Base-by-base conservation (phyloP, 2,797 vertebrate species). In the Rhodeus uyekii region DNA sequence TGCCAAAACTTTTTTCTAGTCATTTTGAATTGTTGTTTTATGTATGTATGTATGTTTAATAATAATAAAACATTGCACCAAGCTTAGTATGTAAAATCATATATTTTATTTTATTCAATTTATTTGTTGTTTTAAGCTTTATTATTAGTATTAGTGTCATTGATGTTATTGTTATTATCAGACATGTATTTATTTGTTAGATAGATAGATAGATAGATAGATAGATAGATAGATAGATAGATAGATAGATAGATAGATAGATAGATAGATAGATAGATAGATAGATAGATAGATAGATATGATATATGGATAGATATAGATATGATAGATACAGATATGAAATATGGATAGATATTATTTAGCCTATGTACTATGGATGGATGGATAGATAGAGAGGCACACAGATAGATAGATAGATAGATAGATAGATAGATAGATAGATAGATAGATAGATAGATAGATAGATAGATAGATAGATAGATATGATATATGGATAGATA, bases 251-350 rank as follows among this genome's bases (percentile, higher is more conserved):
- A 18, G 44, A 48, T 7, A 2, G 46, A 48, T 2, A 18, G 46
- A 48, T 7, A 7, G 46, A 19, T 19, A 19, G 46, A 48, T 7
- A 39, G 38, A 39, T 9, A 39, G 38, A 39, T 9, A 39, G 38
- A 39, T 9, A 39, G 38, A 39, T 9, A 39, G 38, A 39, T 1
- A 39, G 38, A 39, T 9, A 39, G 38, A 39, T 4, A 2, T n/a
- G n/a, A 65, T 10, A 36, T 18, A 36, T 16, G 27, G 10, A 24
- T 19, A 73, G 71, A 73, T n/a, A 39, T 2, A 39, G 38, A 39
- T 2, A 39, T n/a, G 36, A 75, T 24, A 53, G 72, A 74, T 61
- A n/a, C n/a, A 61, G 73, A 74, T 55, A 55, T n/a, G 71, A 74
- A 8, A 73, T 42, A 53, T 22, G 36, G 29, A 73, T 10, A 73